Evolutionary conservation across 2,113 vertebrate species (phyloP).

Genomic region (Gallinago undulata): DNA sequence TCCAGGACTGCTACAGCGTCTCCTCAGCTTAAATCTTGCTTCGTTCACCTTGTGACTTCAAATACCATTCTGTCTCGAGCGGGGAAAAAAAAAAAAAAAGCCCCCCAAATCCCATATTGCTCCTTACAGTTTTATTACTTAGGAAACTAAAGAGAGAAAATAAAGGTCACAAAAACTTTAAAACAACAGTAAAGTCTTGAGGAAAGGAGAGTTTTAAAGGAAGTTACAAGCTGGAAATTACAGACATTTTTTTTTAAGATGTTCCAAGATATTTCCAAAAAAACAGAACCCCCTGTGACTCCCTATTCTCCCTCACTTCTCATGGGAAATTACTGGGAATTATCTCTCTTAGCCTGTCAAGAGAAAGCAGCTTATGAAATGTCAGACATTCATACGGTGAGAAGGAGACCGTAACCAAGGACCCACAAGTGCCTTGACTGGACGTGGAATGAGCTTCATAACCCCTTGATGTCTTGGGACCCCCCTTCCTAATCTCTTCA

Average conservation of each 20-base stretch:
- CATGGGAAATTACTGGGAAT: constrained; percentile 20
- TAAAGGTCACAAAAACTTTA: constrained; percentile 35
- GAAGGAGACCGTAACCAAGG: background rate
- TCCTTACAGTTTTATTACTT: constrained; percentile 30
- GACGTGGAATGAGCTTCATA: background rate
- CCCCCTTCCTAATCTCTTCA: background rate
- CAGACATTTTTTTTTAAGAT: background rate
- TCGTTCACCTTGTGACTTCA: constrained; percentile 31
- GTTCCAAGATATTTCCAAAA: background rate
- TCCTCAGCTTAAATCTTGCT: constrained; percentile 1
- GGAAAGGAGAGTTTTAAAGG: background rate
- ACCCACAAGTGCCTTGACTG: background rate
- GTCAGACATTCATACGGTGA: background rate
- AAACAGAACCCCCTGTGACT: background rate
- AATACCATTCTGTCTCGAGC: background rate
- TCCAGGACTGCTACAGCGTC: constrained; percentile 1
- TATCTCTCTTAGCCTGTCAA: background rate
- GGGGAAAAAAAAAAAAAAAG: background rate
- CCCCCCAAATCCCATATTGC: constrained; percentile 31
- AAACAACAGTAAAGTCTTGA: background rate
- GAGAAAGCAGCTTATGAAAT: background rate
- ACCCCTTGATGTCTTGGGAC: background rate
- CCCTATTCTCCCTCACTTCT: background rate
- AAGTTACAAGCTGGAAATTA: background rate
- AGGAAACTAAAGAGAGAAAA: constrained; percentile 11